phyloP scores from a whole-genome alignment of 2,113 vertebrate genomes.

The Lutjanus erythropterus region DNA sequence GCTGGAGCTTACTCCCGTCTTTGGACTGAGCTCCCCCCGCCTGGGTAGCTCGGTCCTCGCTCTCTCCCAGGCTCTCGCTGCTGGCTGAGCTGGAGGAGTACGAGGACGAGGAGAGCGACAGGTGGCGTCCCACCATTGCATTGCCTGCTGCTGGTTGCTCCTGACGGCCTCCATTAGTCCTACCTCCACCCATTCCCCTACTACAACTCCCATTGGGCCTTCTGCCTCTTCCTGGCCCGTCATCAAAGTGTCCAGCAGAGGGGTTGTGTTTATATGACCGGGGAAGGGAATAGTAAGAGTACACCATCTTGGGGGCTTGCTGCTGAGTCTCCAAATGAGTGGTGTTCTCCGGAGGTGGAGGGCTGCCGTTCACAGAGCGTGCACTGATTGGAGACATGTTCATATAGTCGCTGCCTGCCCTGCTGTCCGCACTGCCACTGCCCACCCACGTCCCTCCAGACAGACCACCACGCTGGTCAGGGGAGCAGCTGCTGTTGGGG shows the following conservation, averaged over 20 bases:
- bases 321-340: conserved; percentile 71
- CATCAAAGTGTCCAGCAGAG: conserved; percentile 72
- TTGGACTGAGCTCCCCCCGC: conserved; percentile 62
- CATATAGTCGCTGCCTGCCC: conserved; percentile 86
- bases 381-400: conserved; percentile 88
- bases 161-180: conserved; percentile 53
- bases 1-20: conserved; percentile 68
- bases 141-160: conserved; percentile 47
- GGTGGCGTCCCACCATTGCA: conserved; percentile 66
- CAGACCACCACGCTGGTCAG: conserved; percentile 81
- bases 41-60: conserved; percentile 74
- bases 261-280: conserved; percentile 84
- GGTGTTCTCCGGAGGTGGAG: conserved; percentile 69
- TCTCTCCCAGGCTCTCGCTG: conserved; percentile 87
- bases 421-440: conserved; percentile 80
- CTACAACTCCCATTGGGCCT: conserved; percentile 63
- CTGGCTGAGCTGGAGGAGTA: conserved; percentile 88
- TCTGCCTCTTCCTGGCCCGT: conserved; percentile 77
- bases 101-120: conserved; percentile 84
- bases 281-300: conserved; percentile 85
- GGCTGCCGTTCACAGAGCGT: conserved; percentile 83
- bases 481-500: conserved; percentile 85
- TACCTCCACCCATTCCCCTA: conserved; percentile 60
- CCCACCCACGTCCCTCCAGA: conserved; percentile 75
- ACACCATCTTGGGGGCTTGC: conserved; percentile 84